These are phyloP conservation scores for Frieseomelitta varia DNA, from an alignment of 1,140 invertebrate species.

Conservation along the genomic window DNA sequence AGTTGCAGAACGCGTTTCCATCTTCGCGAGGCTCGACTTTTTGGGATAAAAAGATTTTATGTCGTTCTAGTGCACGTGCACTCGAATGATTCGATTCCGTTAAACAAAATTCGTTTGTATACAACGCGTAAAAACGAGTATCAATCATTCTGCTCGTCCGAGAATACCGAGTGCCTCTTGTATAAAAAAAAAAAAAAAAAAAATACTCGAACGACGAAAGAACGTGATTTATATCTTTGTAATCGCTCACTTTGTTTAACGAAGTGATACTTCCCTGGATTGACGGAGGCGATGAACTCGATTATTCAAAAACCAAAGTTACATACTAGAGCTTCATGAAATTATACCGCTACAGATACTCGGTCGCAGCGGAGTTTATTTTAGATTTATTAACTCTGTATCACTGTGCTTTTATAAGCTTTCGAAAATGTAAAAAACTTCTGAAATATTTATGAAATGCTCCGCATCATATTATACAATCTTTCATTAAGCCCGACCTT, in stretches of 20 bases:
- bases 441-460: neutral
- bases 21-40: neutral
- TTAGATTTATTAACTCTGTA: neutral
- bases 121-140: constrained; percentile 3
- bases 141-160: neutral
- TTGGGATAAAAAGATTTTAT: neutral
- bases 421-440: neutral
- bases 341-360: neutral
- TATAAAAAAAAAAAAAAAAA: no score
- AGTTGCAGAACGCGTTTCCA: neutral
- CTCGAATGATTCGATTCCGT: constrained; percentile 5
- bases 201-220: neutral
- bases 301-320: neutral
- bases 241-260: neutral
- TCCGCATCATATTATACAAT: neutral
- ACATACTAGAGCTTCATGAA: no score
- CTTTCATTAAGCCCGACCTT: neutral
- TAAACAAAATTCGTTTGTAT: constrained; percentile 1
- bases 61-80: neutral
- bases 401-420: neutral
- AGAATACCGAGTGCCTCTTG: neutral
- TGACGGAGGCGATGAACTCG: neutral
- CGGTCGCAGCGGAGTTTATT: neutral
- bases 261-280: neutral
- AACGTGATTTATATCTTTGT: neutral